These are phyloP conservation scores for Pyrgus malvae DNA, from an alignment of 2,888 invertebrate genomes.

Conservation along the genomic window DNA sequence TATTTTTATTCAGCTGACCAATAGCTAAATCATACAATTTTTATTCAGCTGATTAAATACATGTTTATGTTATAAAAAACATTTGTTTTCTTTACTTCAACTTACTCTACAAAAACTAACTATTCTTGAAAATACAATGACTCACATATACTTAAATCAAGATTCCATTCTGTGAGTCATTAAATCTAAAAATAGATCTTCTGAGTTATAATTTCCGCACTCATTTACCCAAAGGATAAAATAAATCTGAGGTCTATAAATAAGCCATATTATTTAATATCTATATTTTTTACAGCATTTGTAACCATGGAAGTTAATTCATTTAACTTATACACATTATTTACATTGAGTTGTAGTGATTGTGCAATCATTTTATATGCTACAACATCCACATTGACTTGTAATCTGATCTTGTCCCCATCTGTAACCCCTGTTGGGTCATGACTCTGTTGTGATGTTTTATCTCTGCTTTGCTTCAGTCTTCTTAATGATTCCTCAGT, in stretches of 20 bases:
- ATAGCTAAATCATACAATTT: constrained; percentile 81
- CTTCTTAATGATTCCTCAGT: constrained; percentile 97
- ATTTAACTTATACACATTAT: constrained; percentile 81
- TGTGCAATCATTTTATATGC: constrained; percentile 85
- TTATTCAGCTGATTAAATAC: constrained; percentile 81
- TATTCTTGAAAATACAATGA: background rate
- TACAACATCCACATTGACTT: constrained; percentile 92
- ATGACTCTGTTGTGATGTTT: constrained; percentile 62
- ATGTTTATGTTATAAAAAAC: constrained; percentile 74
- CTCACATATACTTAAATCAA: background rate
- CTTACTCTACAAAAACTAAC: background rate
- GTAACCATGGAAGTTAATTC: constrained; percentile 84
- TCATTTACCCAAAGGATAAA: constrained; percentile 1
- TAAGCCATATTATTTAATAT: constrained; percentile 77
- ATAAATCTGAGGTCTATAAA: constrained; percentile 44
- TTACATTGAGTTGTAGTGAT: constrained; percentile 77
- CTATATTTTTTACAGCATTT: constrained; percentile 82
- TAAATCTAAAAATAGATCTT: constrained; percentile 38
- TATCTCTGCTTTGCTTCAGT: constrained; percentile 91
- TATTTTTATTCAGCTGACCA: constrained; percentile 80
- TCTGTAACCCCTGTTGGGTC: constrained; percentile 87
- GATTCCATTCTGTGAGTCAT: background rate
- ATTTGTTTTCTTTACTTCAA: constrained; percentile 37
- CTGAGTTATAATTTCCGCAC: background rate
- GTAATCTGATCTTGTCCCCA: constrained; percentile 96